Evolutionary conservation across 1,140 invertebrate genomes (phyloP), one percentile per base, ranked within the genome.

Genomic region (Scaptomyza montana): DNA sequence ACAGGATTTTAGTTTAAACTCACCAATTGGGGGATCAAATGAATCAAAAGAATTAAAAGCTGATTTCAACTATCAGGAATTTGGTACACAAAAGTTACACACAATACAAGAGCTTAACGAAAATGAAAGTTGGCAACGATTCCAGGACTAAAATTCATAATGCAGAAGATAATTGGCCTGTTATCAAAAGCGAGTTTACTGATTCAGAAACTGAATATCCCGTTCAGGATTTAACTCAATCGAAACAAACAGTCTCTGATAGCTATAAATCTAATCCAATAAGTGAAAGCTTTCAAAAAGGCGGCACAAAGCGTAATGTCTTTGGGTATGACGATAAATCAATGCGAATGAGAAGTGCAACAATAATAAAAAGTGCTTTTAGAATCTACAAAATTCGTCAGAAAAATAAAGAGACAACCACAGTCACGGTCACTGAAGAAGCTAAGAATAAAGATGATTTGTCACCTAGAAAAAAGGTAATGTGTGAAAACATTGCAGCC

Each of bases 41-140:
- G 71, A 81, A n/a, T 66, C 0, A 51, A 49, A 9, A 16, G 68
- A 77, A 46, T 56, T 57, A 0, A 55, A 39, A 9, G 36, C 49
- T 4, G 84, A 77, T 54, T 46, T 61, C 0, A 77, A 64, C 1
- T 84, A 70, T 28, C 60, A 63, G 16, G 75, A 81, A 16, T 46
- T 49, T 9, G 63, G 66, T 9, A 49, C 19, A 3, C 33, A 64
- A 1, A 89, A 82, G 28, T 41, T 87, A 19, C 82, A 87, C 61
- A 87, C 82, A 13, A 87, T 87, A 12, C 57, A 71, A n/a, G 82
- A 87, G 28, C 62, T 77, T 0, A 87, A 89, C 62, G 82, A 87
- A 71, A 74, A 51, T 59, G 82, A 85, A 30, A 49, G 49, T 1
- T 1, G 8, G 10, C 28, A 64, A 12, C 50, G 80, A 68, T 5